phyloP scores from a whole-genome alignment of 2,888 invertebrate genomes.

The Andrena minutula region DNA sequence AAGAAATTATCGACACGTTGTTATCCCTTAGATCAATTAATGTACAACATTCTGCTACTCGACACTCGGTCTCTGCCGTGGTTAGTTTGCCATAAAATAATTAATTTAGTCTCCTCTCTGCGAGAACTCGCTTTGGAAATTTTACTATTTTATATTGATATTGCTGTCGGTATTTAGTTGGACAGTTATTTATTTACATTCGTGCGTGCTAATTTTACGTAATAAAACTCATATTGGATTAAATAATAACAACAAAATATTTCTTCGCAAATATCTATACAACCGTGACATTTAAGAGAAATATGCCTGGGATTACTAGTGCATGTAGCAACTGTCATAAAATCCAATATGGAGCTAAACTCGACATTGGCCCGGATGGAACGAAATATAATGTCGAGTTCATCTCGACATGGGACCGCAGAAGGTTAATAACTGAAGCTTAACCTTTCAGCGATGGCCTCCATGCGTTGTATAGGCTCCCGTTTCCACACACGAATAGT shows the following conservation, averaged over 20 bases:
- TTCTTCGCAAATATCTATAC: neutral
- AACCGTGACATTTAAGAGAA: neutral
- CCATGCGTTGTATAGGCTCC: neutral
- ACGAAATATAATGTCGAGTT: conserved; percentile 10
- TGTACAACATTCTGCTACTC: conserved; percentile 14
- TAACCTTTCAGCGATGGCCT: conserved; percentile 1
- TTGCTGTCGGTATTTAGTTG: neutral
- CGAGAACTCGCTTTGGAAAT: neutral
- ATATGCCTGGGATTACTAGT: neutral
- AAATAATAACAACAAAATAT: neutral
- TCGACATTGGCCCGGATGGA: neutral
- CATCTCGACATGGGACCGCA: conserved; percentile 7
- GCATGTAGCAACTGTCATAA: conserved; percentile 2
- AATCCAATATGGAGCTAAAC: conserved; percentile 9
- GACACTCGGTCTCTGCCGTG: conserved; percentile 15
- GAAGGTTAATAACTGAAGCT: conserved; percentile 11
- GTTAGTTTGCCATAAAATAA: neutral
- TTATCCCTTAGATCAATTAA: conserved; percentile 58
- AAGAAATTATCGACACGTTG: conserved; percentile 65
- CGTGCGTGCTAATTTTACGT: neutral
- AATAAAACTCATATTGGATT: neutral
- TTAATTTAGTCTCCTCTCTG: too few relatives aligned
- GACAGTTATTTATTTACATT: neutral
- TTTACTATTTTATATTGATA: neutral
- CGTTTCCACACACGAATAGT: neutral